Base-by-base conservation (phyloP, 2,888 invertebrate species). In the Tetropium fuscum region DNA sequence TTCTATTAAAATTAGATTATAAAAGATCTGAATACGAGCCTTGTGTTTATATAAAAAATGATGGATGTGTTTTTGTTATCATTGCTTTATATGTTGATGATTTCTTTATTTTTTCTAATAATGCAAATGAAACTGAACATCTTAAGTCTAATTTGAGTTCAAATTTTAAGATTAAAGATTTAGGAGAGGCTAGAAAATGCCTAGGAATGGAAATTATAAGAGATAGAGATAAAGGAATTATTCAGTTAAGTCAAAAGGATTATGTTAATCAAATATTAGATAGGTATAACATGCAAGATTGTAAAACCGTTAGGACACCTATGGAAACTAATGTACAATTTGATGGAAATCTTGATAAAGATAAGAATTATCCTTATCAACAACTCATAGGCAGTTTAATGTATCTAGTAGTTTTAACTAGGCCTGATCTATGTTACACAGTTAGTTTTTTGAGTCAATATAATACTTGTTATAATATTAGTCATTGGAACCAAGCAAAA, bases 171-270 rank as follows among this genome's bases (percentile, higher is more conserved):
- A 45, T 51, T 4, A 51, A 51, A 10, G 30, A 30, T 30, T 30
- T 40, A 16, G 40, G 40, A 3, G 18, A 40, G 2, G 40, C 40
- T 8, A 40, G 16, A n/a, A n/a, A 40, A 40, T 40, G 40, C 16
- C 13, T 15, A 18, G 40, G 40, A 2, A 40, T 40, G 40, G n/a
- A 16, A 11, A 43, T 43, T 20, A 13, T 6, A 43, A 51, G 68
- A 40, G 30, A 60, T 3, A 32, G 40, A 11, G n/a, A 38, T 43
- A n/a, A n/a, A n/a, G n/a, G n/a, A n/a, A 5, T 44, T 53, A 30
- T 38, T 69, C 15, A 36, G 57, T 47, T 69, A 68, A 49, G 48
- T 49, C 30, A 19, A 47, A 60, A 0, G 66, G n/a, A 22, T 53
- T n/a, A 13, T 63, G 22, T 53, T 45, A 11, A 15, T 38, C 19